Evolutionary conservation across 2,888 invertebrate species (phyloP).

Genomic region (Dorcus parallelipipedus): DNA sequence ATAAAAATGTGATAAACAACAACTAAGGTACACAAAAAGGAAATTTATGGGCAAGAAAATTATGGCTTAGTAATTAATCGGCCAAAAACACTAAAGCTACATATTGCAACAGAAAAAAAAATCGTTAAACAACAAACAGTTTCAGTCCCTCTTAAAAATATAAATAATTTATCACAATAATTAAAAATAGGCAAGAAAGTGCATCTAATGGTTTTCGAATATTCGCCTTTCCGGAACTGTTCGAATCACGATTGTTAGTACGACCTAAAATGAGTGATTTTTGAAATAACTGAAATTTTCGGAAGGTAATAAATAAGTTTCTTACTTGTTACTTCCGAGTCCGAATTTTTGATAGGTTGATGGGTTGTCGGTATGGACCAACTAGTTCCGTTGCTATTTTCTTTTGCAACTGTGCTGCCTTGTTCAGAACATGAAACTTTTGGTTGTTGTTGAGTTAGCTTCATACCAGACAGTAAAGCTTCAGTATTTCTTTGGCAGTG

Average conservation of each 20-base stretch:
- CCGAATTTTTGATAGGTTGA: not conserved
- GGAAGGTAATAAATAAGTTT: not conserved
- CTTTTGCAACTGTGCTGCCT: not conserved
- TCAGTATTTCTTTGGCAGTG: slow-evolving; percentile 60
- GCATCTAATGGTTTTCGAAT: not conserved
- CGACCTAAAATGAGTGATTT: not conserved
- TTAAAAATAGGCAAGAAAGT: not conserved
- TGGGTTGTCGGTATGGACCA: not conserved
- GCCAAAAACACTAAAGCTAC: too few relatives aligned
- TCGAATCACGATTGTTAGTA: not conserved
- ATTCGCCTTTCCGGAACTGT: not conserved
- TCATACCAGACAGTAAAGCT: slow-evolving; percentile 60
- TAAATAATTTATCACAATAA: not conserved
- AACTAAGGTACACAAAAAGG: too few relatives aligned
- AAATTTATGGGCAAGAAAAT: too few relatives aligned
- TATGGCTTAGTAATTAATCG: too few relatives aligned
- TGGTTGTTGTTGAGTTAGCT: slow-evolving; percentile 51
- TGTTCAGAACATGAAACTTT: not conserved
- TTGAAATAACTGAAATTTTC: not conserved
- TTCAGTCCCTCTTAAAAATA: not conserved
- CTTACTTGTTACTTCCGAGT: not conserved
- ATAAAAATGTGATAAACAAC: too few relatives aligned
- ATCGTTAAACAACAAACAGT: too few relatives aligned
- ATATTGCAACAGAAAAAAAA: too few relatives aligned
- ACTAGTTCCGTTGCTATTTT: not conserved